A percentile compares a stretch with the other conserved stretches of the same genome.
Evolutionary conservation across 1,140 invertebrate genomes (phyloP).

Genomic region (Drosophila takahashii): DNA sequence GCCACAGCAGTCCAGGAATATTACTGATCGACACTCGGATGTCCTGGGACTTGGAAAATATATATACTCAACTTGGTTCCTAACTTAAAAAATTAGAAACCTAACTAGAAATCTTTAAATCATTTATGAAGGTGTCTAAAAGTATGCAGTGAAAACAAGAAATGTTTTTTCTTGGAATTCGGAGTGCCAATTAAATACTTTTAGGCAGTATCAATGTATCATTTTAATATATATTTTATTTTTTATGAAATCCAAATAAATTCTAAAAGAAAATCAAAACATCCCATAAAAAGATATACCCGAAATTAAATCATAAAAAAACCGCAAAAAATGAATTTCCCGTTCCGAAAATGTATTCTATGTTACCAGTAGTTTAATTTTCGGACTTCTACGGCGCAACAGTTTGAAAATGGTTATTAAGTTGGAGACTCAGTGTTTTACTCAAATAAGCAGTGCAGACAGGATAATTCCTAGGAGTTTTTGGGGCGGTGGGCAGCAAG

Average conservation of each 20-base stretch:
- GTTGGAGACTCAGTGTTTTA: slow-evolving; percentile 10
- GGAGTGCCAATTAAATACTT: too few species aligned
- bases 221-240: too few species aligned
- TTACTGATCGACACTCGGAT: slow-evolving; percentile 24
- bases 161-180: too few species aligned
- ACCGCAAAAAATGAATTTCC: neutral
- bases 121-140: neutral
- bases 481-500: neutral
- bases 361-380: slow-evolving; percentile 2
- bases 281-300: neutral
- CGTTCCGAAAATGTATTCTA: neutral
- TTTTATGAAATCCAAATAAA: too few species aligned
- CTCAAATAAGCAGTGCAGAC: neutral
- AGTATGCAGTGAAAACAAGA: too few species aligned
- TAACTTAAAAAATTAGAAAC: too few species aligned
- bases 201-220: too few species aligned
- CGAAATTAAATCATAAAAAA: neutral
- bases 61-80: neutral
- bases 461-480: slow-evolving; percentile 11
- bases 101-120: neutral
- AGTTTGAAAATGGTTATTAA: slow-evolving; percentile 71
- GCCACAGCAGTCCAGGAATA: slow-evolving; percentile 25
- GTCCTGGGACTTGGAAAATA: slow-evolving; percentile 8
- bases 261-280: neutral
- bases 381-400: slow-evolving; percentile 42